Conservation (phyloP, 2,888 invertebrate genomes). For the Heliconius ismenius region DNA sequence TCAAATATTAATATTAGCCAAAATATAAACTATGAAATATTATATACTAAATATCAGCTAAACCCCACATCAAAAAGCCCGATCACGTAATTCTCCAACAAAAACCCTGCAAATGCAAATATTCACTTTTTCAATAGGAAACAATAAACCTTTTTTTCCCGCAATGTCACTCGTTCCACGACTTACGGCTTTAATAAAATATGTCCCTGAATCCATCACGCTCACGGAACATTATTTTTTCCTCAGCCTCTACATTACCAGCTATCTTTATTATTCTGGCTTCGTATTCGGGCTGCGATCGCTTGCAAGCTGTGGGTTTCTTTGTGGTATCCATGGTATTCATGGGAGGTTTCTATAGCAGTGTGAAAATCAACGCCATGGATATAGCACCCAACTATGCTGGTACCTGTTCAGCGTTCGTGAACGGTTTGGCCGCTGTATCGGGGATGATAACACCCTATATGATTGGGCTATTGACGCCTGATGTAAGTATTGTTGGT, state of each 20-base stretch:
- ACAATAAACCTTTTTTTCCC: conserved; percentile 27
- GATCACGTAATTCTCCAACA: neutral
- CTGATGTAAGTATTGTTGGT: conserved; percentile 74
- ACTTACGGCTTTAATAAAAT: conserved; percentile 35
- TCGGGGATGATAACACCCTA: conserved; percentile 84
- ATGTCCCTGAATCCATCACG: conserved; percentile 48
- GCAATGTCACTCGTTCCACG: conserved; percentile 27
- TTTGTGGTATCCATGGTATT: conserved; percentile 84
- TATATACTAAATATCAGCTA: neutral
- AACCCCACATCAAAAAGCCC: neutral
- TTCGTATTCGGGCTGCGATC: conserved; percentile 83
- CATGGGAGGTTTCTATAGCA: conserved; percentile 87
- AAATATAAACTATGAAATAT: neutral
- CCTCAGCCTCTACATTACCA: conserved; percentile 83
- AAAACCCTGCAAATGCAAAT: conserved; percentile 12
- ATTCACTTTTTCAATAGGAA: conserved; percentile 30
- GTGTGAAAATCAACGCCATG: conserved; percentile 85
- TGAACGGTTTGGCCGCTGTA: conserved; percentile 83
- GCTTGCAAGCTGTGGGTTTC: conserved; percentile 72
- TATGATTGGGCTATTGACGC: conserved; percentile 82
- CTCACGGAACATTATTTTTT: conserved; percentile 52
- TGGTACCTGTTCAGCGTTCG: conserved; percentile 84
- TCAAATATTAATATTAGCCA: too few species aligned
- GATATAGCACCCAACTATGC: conserved; percentile 85
- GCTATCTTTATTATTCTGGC: conserved; percentile 84